A percentile compares a stretch with the other conserved stretches of the same genome.
Conservation (phyloP, 2,797 vertebrate genomes). For the Sarcoramphus papa region DNA sequence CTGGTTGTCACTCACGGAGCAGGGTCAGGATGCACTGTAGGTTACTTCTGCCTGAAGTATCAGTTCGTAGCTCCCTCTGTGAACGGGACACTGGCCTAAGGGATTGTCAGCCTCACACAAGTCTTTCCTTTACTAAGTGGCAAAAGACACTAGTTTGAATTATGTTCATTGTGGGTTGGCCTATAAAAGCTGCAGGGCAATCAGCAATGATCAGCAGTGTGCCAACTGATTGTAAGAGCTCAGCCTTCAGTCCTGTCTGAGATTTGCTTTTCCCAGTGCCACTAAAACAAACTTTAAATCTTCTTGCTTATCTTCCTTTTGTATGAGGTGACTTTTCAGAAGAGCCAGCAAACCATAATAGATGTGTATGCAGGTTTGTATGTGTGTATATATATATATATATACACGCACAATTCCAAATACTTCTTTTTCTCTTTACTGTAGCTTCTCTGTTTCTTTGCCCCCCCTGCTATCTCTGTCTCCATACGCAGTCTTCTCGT, state of each 20-base stretch:
- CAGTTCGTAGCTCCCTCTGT: not conserved
- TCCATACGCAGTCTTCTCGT: not conserved
- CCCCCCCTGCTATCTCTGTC: not conserved
- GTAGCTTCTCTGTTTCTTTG: not conserved
- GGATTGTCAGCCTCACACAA: not conserved
- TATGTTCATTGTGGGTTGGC: slow-evolving; percentile 1
- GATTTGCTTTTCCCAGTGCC: not conserved
- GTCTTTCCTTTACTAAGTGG: slow-evolving; percentile 38
- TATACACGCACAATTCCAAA: not conserved
- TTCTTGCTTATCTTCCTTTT: not conserved
- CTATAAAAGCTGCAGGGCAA: slow-evolving; percentile 44
- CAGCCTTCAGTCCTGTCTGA: not conserved
- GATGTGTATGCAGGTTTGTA: not conserved
- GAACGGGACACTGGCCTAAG: not conserved
- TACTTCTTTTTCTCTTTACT: not conserved
- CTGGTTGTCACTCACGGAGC: not conserved
- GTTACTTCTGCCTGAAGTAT: not conserved
- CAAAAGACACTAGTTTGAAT: slow-evolving; percentile 54
- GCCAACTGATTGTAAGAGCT: not conserved
- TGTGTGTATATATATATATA: too few relatives aligned
- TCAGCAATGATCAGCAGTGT: not conserved
- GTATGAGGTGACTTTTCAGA: not conserved
- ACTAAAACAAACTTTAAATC: slow-evolving; percentile 21
- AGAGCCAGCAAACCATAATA: not conserved
- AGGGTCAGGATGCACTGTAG: not conserved